Conservation (phyloP, 2,888 invertebrate genomes). For the Colostygia pectinataria region DNA sequence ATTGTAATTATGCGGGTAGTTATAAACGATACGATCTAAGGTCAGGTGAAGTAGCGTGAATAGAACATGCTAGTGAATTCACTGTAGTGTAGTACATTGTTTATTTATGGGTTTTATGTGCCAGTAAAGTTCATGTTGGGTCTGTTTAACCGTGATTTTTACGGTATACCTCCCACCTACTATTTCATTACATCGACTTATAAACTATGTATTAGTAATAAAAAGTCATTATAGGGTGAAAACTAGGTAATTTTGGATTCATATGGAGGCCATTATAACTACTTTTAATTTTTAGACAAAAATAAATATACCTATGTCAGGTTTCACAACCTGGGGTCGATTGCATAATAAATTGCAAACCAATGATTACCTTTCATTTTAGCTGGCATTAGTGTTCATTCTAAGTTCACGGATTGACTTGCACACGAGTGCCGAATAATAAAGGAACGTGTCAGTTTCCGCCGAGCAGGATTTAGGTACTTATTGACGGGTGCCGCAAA, state of each 20-base stretch:
- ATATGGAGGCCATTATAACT: no score
- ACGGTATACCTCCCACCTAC: background rate
- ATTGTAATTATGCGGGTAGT: slow-evolving; percentile 36
- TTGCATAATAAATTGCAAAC: no score
- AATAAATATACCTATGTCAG: no score
- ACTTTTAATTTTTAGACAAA: no score
- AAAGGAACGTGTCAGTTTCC: slow-evolving; percentile 21
- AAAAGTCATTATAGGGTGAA: no score
- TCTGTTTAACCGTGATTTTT: slow-evolving; percentile 8
- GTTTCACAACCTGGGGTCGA: no score
- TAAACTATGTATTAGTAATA: no score
- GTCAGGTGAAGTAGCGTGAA: slow-evolving; percentile 39
- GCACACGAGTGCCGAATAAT: slow-evolving; percentile 13
- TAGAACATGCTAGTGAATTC: slow-evolving; percentile 38
- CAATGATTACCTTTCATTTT: no score
- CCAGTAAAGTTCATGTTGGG: slow-evolving; percentile 35
- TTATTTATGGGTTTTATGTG: slow-evolving; percentile 45
- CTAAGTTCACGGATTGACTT: background rate
- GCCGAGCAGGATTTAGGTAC: slow-evolving; percentile 18
- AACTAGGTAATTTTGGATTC: no score
- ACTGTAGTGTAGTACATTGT: slow-evolving; percentile 39
- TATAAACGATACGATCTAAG: slow-evolving; percentile 37
- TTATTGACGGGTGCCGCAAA: slow-evolving; percentile 14
- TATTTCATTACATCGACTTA: no score
- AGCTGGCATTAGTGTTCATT: no score